Conservation (phyloP, 2,888 invertebrate species). For the Protula sp. region DNA sequence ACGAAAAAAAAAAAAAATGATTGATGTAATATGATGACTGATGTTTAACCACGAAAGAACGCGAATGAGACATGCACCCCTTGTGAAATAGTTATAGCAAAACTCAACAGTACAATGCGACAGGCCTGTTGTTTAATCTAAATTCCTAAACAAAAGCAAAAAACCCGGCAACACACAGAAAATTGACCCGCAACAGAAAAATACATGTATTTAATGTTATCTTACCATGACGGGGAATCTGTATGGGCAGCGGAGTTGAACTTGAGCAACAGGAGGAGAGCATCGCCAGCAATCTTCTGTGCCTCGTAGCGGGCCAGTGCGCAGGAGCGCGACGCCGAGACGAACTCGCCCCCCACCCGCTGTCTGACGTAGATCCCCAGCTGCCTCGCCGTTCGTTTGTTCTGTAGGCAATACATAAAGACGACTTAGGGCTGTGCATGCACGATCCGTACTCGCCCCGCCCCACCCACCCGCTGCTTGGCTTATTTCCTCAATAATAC, state of each 20-base stretch:
- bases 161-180: too few relatives aligned
- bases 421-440: too few relatives aligned
- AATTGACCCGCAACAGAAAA: conserved; percentile 54
- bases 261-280: conserved; percentile 66
- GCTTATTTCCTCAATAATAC: too few relatives aligned
- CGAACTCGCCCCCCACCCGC: conserved; percentile 58
- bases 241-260: conserved; percentile 27
- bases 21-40: background rate
- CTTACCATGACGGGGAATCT: conserved; percentile 11
- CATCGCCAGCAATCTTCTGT: conserved; percentile 63
- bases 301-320: conserved; percentile 63
- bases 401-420: conserved; percentile 58
- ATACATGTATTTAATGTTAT: conserved; percentile 15
- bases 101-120: too few relatives aligned
- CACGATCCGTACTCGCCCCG: too few relatives aligned
- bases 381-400: conserved; percentile 72
- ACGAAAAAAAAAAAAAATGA: conserved; percentile 14
- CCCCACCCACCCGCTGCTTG: too few relatives aligned
- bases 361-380: conserved; percentile 70
- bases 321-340: conserved; percentile 61
- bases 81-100: too few relatives aligned
- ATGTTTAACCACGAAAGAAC: background rate
- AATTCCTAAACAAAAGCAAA: too few relatives aligned
- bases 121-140: too few relatives aligned
- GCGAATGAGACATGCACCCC: background rate